phyloP scores from a whole-genome alignment of 1,140 invertebrate species.

The Pachyrhynchus sulphureomaculatus region DNA sequence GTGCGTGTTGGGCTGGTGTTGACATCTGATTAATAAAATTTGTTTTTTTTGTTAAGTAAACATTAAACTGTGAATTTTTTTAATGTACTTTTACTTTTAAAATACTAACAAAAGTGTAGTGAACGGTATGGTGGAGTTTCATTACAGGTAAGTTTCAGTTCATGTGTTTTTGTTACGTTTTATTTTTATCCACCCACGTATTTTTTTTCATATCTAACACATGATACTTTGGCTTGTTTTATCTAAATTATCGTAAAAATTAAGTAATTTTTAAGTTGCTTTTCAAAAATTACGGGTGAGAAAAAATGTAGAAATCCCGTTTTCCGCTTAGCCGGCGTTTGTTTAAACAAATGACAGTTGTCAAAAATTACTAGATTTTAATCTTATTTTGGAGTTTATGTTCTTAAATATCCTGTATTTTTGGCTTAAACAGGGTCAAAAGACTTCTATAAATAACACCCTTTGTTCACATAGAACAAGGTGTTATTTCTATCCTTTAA shows the following conservation, averaged over 20 bases:
- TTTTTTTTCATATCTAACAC: slow-evolving; percentile 24
- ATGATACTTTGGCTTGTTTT: slow-evolving; percentile 37
- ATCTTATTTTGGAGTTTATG: too few species aligned
- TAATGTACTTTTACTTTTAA: not conserved
- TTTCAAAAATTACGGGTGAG: not conserved
- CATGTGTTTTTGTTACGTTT: slow-evolving; percentile 14
- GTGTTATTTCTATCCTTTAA: too few species aligned
- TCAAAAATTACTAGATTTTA: too few species aligned
- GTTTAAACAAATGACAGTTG: not conserved
- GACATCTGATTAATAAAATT: slow-evolving; percentile 17
- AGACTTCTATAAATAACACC: too few species aligned
- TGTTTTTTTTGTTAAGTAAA: slow-evolving; percentile 14
- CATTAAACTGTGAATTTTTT: not conserved
- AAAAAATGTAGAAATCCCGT: not conserved
- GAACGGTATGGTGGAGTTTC: not conserved
- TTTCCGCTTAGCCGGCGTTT: not conserved
- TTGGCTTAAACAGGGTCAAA: too few species aligned
- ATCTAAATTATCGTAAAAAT: not conserved
- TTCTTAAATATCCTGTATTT: too few species aligned
- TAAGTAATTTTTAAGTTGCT: not conserved
- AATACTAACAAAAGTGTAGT: not conserved
- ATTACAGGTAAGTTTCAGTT: slow-evolving; percentile 6
- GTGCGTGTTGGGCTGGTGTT: slow-evolving; percentile 13
- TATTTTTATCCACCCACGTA: slow-evolving; percentile 26
- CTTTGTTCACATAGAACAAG: too few species aligned